Base-by-base conservation (phyloP, 2,888 invertebrate species). In the Archips xylosteana region DNA sequence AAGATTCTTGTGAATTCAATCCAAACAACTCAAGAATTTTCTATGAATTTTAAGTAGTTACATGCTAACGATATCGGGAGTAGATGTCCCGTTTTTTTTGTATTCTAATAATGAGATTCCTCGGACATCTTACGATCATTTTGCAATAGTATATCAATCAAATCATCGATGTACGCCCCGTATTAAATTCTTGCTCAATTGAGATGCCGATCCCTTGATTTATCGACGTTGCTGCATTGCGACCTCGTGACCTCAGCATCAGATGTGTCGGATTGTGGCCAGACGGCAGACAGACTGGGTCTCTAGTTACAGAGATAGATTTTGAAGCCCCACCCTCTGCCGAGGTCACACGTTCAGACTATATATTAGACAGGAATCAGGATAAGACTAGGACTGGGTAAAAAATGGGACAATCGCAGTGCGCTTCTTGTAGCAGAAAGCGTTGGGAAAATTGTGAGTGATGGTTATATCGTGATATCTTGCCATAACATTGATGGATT, bases 301-400 rank as follows among this genome's bases (percentile, higher is more conserved):
- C 10, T 36, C 60, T 36, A 82, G 80, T 84, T 75, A 79, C 81
- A 82, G 86, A 23, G 82, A 80, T 82, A 80, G 36, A 13, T 34
- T 32, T 13, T 10, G 36, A 49, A 76, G 83, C 84, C 84, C 85
- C 88, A 83, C 88, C 85, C 85, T 82, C 80, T 84, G 87, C 85
- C 85, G 86, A 87, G 88, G 89, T 86, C 88, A 88, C 80, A 80
- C 83, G 89, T 88, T 87, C 85, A 84, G 85, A 85, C 84, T 82
- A 85, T 62, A 67, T 2, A 45, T 45, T 63, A 13, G 23, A 23
- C 23, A 23, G 23, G 23, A 64, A 63, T 45, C 32, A 13, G 80
- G 82, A 81, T 83, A 81, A 57, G 12, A 57, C 12, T 32, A 9
- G 32, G 57, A 2, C 12, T 57, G 57, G 32, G 10, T 39, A 54